Base-by-base conservation (phyloP, 2,888 invertebrate species). In the Oscheius sp. region DNA sequence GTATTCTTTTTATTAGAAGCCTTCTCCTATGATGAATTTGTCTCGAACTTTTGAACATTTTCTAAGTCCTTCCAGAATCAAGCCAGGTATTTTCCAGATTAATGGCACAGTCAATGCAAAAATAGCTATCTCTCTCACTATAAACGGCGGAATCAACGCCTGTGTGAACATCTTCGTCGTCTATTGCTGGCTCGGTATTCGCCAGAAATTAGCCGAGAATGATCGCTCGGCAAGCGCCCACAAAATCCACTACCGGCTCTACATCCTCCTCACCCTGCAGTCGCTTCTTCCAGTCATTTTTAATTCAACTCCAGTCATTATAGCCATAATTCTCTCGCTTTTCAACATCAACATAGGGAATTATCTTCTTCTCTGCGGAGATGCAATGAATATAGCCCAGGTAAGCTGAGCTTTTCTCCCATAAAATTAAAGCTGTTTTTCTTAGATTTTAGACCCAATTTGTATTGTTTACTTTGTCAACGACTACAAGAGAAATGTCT, bases 241-340 rank as follows among this genome's bases (percentile, higher is more conserved):
- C 23, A 15, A 25, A 4, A 29, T 55, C n/a, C 55, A 33, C 12
- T 55, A 55, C 34, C 55, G 55, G 2, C 33, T 55, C 37, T 55
- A 55, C 1, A 17, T 55, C 37, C 55, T 55, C n/a, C 34, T 55
- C 3, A 55, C 55, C 17, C n/a, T 55, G 1, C 55, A 55, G 33
- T 34, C 55, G n/a, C 34, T 55, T 10, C 34, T 31, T 12, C 55
- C 55, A 33, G 10, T 55, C n/a, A 34, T 55, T n/a, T 55, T 55
- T 34, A 55, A 55, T n/a, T 33, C 55, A 2, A 34, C 34, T 3
- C 55, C 55, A n/a, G 55, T 34, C 34, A 34, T 55, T 17, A 23
- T 20, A 10, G 55, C 55, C 1, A 23, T 55, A 0, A 10, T 34
- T 20, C 23, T 55, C 2, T 34, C 34, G 17, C 20, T 23, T 17